Evolutionary conservation across 1,140 invertebrate genomes (phyloP).

Genomic region (Laupala kohalensis): DNA sequence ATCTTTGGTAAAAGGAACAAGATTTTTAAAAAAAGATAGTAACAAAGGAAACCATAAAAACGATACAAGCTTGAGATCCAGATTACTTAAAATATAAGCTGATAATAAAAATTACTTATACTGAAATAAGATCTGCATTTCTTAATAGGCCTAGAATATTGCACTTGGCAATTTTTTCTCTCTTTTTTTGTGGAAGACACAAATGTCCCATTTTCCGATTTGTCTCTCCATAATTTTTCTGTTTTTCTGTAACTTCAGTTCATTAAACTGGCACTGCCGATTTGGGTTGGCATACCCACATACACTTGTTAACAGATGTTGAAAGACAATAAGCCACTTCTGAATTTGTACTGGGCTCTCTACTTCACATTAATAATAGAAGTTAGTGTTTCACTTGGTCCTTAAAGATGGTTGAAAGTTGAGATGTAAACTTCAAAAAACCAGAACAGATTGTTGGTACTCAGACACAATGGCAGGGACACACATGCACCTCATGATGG

Average conservation of each 20-base stretch:
- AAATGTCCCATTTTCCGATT: not conserved
- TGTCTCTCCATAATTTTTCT: not conserved
- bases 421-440: constrained; percentile 1
- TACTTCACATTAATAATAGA: not conserved
- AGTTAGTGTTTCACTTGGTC: constrained; percentile 9
- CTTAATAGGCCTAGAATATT: constrained; percentile 7
- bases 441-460: not conserved
- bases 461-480: not conserved
- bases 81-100: not conserved
- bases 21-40: not conserved
- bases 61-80: not conserved
- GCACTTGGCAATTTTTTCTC: not conserved
- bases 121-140: not conserved
- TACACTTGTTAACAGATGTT: not conserved
- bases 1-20: not conserved
- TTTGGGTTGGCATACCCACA: not conserved
- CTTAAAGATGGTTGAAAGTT: constrained; percentile 3
- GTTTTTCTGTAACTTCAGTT: not conserved
- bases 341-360: not conserved
- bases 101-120: not conserved
- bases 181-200: constrained; percentile 4
- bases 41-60: not conserved
- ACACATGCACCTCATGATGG: not conserved
- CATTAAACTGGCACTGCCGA: constrained; percentile 1
- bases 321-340: constrained; percentile 2